phyloP scores from a whole-genome alignment of 2,888 invertebrate species.

The Yponomeuta cagnagella region DNA sequence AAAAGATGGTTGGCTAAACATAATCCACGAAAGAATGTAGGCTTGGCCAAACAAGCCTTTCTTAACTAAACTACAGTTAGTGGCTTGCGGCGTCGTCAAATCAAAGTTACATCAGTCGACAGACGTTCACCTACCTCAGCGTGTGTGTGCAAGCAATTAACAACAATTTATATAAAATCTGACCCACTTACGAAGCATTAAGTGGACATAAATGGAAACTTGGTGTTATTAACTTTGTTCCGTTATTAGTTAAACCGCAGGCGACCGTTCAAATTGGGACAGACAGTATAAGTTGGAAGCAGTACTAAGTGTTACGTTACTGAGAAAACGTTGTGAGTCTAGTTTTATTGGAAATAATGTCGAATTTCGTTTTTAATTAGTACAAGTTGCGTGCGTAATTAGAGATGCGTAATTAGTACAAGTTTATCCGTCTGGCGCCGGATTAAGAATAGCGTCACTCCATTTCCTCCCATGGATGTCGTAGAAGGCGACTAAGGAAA shows the following conservation, averaged over 20 bases:
- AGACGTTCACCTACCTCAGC: background rate
- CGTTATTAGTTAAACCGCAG: conserved; percentile 4
- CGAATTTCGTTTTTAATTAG: too few species aligned
- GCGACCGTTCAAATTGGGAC: background rate
- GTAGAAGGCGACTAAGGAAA: too few species aligned
- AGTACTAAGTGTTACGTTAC: background rate
- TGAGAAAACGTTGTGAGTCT: too few species aligned
- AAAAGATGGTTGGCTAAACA: too few species aligned
- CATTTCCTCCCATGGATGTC: too few species aligned
- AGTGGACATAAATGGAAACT: conserved; percentile 11
- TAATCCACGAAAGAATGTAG: background rate
- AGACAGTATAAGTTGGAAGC: background rate
- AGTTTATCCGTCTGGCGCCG: too few species aligned
- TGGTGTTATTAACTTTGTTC: conserved; percentile 6
- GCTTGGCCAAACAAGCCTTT: background rate
- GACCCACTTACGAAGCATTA: conserved; percentile 5
- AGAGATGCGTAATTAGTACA: too few species aligned
- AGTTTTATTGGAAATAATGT: too few species aligned
- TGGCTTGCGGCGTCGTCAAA: background rate
- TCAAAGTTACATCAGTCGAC: background rate
- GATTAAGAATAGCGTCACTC: too few species aligned
- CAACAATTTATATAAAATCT: conserved; percentile 39
- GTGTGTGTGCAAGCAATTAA: conserved; percentile 28
- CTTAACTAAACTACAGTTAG: background rate
- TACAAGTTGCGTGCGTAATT: too few species aligned